Conservation (phyloP, 2,888 invertebrate genomes). For the Cheilosia impressa region DNA sequence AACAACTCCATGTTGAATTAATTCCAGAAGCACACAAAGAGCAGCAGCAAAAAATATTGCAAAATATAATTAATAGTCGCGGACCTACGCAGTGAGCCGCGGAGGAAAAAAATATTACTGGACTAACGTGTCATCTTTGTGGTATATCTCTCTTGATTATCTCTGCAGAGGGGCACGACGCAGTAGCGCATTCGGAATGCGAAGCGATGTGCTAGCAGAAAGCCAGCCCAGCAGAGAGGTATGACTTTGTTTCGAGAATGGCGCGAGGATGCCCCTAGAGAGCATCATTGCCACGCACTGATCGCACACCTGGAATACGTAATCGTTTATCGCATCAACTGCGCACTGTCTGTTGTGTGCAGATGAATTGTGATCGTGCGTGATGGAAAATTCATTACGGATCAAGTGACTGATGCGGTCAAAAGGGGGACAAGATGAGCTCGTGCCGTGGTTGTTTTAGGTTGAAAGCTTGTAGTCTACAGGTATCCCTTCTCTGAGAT, state of each 20-base stretch:
- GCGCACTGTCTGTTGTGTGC: slow-evolving; percentile 14
- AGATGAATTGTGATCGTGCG: slow-evolving; percentile 57
- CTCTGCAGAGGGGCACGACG: slow-evolving; percentile 44
- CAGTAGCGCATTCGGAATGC: slow-evolving; percentile 29
- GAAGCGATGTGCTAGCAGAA: slow-evolving; percentile 12
- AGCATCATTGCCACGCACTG: slow-evolving; percentile 74
- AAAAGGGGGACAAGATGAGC: slow-evolving; percentile 24
- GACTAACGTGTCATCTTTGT: slow-evolving; percentile 73
- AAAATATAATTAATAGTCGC: slow-evolving; percentile 68
- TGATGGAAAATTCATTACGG: slow-evolving; percentile 60
- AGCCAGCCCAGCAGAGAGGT: slow-evolving; percentile 23
- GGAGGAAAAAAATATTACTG: slow-evolving; percentile 60
- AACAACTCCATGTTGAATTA: slow-evolving; percentile 59
- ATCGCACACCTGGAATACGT: slow-evolving; percentile 71
- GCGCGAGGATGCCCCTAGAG: slow-evolving; percentile 72
- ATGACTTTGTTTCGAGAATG: slow-evolving; percentile 42
- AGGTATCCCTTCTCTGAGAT: background rate
- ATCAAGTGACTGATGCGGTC: slow-evolving; percentile 33
- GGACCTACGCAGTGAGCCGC: slow-evolving; percentile 15
- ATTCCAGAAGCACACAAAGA: slow-evolving; percentile 62
- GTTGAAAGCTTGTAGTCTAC: background rate
- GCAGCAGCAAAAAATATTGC: slow-evolving; percentile 35
- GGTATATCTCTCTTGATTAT: slow-evolving; percentile 73
- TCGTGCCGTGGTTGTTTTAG: slow-evolving; percentile 61
- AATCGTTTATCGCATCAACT: slow-evolving; percentile 57